Evolutionary conservation across 2,113 vertebrate species (phyloP), one percentile per base, ranked within the genome.

Genomic region (Ailuropoda melanoleuca): DNA sequence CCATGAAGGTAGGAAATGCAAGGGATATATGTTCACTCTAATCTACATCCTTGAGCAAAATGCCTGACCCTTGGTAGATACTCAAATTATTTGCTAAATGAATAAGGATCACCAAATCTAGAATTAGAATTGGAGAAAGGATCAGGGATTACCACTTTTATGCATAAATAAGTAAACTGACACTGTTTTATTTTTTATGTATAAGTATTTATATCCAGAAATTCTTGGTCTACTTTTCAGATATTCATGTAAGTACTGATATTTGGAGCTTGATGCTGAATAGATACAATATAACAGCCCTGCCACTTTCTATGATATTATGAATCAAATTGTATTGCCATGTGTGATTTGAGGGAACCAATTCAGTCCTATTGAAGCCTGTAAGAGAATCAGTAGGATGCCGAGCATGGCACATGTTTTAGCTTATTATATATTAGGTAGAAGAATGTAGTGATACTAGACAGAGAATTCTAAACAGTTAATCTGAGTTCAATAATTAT

Each of bases 401-500:
- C 26, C 6, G 56, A 58, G 46, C 29, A 62, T 56, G 56, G 15
- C 4, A 92, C 19, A 81, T 93, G 60, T 60, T 66, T 92, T 18
- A 94, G 60, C 23, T 94, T 88, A 72, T 70, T 46, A 89, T 66
- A 50, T 10, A 83, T 64, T 13, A 91, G 43, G 74, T 46, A 53
- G 19, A 85, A 95, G 39, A 87, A 93, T 60, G 39, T 55, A 70
- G 50, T 53, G 29, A 75, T 70, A 77, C 43, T 60, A 7, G 8
- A 94, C 88, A 83, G 13, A 34, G n/a, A 88, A 93, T 87, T 95
- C 56, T 77, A 75, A 91, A 60, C 2, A 75, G 48, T n/a, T 46
- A n/a, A 68, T 66, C 64, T 92, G n/a, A 77, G 46, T 70, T 83
- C 68, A 94, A 46, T 92, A 55, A 83, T 48, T 94, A 89, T 80